Evolutionary conservation across 2,797 vertebrate genomes (phyloP).

Genomic region (Crocodylus rhombifer): DNA sequence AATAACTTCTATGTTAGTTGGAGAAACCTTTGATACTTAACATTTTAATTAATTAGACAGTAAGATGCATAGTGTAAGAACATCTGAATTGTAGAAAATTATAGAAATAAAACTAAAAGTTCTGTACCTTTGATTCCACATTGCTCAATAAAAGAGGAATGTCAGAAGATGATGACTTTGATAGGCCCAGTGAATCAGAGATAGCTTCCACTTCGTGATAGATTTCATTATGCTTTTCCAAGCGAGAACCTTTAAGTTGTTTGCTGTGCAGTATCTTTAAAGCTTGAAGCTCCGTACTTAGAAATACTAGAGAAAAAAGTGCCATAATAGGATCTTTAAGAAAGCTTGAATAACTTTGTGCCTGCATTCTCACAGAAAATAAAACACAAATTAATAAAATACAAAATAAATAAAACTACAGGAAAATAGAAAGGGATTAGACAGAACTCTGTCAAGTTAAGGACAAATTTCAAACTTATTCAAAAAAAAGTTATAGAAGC

Average conservation of each 20-base stretch:
- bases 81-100: not conserved
- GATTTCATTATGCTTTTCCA: conserved; percentile 76
- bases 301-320: conserved; percentile 86
- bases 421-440: not conserved
- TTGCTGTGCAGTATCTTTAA: conserved; percentile 87
- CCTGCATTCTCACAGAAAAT: not conserved
- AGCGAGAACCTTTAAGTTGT: conserved; percentile 58
- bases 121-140: conserved; percentile 88
- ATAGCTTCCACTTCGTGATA: conserved; percentile 85
- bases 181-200: conserved; percentile 84
- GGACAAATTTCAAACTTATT: not conserved
- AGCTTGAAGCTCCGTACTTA: conserved; percentile 96
- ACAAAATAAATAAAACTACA: not conserved
- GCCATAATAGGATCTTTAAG: not conserved
- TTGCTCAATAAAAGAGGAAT: conserved; percentile 79
- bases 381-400: not conserved
- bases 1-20: not conserved
- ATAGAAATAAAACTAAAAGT: not conserved
- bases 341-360: not conserved
- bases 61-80: not conserved
- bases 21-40: not conserved
- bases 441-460: not conserved
- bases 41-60: not conserved
- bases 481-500: not conserved
- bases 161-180: conserved; percentile 79